Percentiles rank a stretch among this genome's conserved stretches.
Evolutionary conservation across 2,797 vertebrate genomes (phyloP).

Genomic region (Brachyrhaphis roseni): DNA sequence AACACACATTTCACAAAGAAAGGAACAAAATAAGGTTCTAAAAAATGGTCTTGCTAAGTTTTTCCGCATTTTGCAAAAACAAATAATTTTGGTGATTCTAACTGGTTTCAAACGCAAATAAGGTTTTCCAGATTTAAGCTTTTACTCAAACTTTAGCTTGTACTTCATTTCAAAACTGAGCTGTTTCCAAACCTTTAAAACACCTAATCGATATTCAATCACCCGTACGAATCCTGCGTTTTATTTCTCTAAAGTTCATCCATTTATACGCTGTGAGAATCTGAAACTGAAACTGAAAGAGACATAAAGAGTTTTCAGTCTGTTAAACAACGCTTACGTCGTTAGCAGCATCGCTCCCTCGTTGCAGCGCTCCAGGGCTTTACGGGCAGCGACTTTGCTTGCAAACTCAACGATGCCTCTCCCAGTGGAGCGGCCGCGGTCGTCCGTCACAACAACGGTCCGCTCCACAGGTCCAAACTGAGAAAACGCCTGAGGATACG

Average conservation of each 20-base stretch:
- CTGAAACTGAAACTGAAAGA: not conserved
- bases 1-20: too few species aligned
- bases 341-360: slow-evolving; percentile 95
- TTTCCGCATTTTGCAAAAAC: too few species aligned
- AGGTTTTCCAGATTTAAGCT: too few species aligned
- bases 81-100: too few species aligned
- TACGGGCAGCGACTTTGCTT: slow-evolving; percentile 91
- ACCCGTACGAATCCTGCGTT: too few species aligned
- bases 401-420: slow-evolving; percentile 95
- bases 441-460: slow-evolving; percentile 93
- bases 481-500: slow-evolving; percentile 82
- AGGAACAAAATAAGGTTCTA: too few species aligned
- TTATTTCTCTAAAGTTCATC: not conserved
- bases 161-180: too few species aligned
- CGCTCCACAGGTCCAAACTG: slow-evolving; percentile 95
- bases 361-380: slow-evolving; percentile 93
- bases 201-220: too few species aligned
- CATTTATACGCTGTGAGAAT: not conserved
- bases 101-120: too few species aligned
- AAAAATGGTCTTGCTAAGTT: too few species aligned
- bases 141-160: too few species aligned
- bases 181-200: too few species aligned
- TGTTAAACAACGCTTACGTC: slow-evolving; percentile 83
- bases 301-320: not conserved
- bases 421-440: slow-evolving; percentile 92